Evolutionary conservation across 2,113 vertebrate species (phyloP).

Genomic region (Gambusia affinis): DNA sequence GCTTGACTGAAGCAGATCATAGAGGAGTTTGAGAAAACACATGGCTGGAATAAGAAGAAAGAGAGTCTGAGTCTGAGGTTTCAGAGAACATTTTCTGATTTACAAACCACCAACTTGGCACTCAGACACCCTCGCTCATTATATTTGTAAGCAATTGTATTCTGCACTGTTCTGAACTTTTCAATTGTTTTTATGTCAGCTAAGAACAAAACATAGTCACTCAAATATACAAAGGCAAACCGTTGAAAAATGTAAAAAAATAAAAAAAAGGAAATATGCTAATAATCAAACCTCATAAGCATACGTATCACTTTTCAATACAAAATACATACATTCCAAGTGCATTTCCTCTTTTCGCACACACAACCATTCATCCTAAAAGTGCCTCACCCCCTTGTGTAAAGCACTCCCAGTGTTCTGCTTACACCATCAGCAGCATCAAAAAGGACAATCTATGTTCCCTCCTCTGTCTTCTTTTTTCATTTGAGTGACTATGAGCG

Average conservation of each 20-base stretch:
- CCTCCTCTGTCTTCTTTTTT: constrained; percentile 54
- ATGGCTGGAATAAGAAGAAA: too few relatives aligned
- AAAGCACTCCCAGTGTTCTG: constrained; percentile 31
- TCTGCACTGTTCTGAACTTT: not conserved
- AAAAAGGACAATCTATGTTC: constrained; percentile 60
- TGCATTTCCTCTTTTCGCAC: not conserved
- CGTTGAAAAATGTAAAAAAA: not conserved
- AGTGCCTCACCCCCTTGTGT: constrained; percentile 16
- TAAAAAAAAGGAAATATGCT: not conserved
- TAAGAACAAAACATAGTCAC: not conserved
- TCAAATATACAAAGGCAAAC: not conserved
- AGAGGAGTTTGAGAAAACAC: too few relatives aligned
- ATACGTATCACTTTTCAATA: not conserved
- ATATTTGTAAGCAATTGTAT: not conserved
- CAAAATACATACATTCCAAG: constrained; percentile 2
- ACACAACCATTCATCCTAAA: constrained; percentile 33
- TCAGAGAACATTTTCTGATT: too few relatives aligned
- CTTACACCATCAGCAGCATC: constrained; percentile 53
- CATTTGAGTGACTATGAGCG: constrained; percentile 65
- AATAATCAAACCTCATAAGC: not conserved
- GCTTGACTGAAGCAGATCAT: too few relatives aligned
- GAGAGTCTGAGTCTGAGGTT: too few relatives aligned
- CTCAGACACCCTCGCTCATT: too few relatives aligned
- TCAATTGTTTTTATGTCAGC: not conserved
- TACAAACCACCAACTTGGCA: too few relatives aligned